Evolutionary conservation across 1,140 invertebrate genomes (phyloP).

Genomic region (Trachelipus rathkii): DNA sequence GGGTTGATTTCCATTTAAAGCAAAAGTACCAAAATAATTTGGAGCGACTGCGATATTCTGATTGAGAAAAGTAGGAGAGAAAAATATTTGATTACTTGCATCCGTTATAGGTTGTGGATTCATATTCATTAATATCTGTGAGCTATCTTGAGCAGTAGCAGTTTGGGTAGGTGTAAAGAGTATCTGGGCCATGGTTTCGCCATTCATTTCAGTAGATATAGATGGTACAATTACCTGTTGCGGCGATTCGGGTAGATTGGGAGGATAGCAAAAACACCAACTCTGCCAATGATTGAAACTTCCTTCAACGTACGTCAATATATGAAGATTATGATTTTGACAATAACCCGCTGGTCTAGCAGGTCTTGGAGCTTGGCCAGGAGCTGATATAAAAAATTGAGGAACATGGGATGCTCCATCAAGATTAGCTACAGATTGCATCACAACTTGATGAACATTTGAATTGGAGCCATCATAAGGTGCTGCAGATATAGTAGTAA

Average conservation of each 20-base stretch:
- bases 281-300: conserved; percentile 42
- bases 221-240: not conserved
- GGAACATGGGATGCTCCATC: conserved; percentile 27
- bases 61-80: not conserved
- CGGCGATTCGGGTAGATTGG: conserved; percentile 28
- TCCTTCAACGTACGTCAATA: conserved; percentile 42
- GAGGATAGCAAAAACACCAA: conserved; percentile 43
- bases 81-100: not conserved
- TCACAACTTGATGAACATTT: not conserved
- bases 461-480: conserved; percentile 23
- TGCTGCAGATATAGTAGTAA: not conserved
- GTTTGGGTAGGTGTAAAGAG: not conserved
- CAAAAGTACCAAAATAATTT: not conserved
- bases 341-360: conserved; percentile 40
- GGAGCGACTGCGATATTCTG: not conserved
- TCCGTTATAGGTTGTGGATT: not conserved
- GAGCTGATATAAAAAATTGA: conserved; percentile 34
- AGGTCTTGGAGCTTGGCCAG: conserved; percentile 37
- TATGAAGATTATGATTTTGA: conserved; percentile 38
- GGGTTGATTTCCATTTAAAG: not conserved
- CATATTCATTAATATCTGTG: not conserved
- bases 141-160: not conserved
- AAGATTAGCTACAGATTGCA: not conserved
- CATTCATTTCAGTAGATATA: not conserved
- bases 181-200: not conserved